Base-by-base conservation (phyloP, 2,797 vertebrate species). In the Mustela erminea region DNA sequence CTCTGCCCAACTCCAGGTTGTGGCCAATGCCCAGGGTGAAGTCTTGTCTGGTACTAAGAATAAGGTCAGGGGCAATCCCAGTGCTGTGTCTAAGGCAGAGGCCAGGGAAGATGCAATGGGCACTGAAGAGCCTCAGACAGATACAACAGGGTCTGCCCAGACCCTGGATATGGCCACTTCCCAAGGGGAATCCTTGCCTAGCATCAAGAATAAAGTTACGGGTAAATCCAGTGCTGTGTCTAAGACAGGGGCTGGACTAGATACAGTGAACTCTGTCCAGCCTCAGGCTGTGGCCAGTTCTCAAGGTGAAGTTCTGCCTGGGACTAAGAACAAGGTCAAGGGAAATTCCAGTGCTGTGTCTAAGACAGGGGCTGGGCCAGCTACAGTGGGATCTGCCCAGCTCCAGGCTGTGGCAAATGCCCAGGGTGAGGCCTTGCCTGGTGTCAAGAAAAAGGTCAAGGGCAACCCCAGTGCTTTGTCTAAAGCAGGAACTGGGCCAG, bases 361-460 rank as follows among this genome's bases (percentile, higher is more conserved):
- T 94, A 97, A 96, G 43, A 54, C 90, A 90, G 96, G 88, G n/a
- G 1, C 85, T 70, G 94, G 82, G 27, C 38, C 88, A 68, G 84
- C 66, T 90, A 60, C 54, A 77, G 56, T 5, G 12, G 66, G 49
- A 38, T 97, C 80, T 95, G 43, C 29, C 49, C 95, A 96, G 52
- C 49, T 9, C 8, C 14, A 75, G 27, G 43, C 46, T 77, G 23
- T 78, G 23, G 15, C 20, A 13, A 77, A 52, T 49, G 21, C 29
- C 12, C 60, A 87, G 35, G 68, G 52, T 56, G 68, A 87, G 9
- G 38, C 15, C 68, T 72, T 58, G 35, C 10, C 54, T 83, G 80
- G 54, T 60, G 38, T 32, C 21, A 84, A 52, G 46, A 80, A 66
- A 38, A 90, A 90, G 58, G 87, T 64, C n/a, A 66, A 25, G 43